Evolutionary conservation across 2,888 invertebrate species (phyloP).

Genomic region (Eledona agricola): DNA sequence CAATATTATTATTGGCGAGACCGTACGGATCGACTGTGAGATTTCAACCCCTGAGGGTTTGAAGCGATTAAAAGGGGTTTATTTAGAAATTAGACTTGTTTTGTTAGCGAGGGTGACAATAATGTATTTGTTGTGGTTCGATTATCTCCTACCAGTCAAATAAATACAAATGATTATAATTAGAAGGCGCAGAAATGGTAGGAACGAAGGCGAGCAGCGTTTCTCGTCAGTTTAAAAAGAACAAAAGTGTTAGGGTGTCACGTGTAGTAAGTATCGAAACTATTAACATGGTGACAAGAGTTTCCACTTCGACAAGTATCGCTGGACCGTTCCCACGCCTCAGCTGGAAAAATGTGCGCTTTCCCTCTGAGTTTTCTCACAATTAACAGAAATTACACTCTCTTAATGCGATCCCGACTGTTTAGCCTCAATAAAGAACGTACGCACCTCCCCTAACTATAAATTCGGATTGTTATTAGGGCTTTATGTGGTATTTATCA

Average conservation of each 20-base stretch:
- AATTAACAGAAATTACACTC: conserved; percentile 39
- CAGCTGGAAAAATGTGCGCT: conserved; percentile 38
- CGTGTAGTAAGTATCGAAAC: conserved; percentile 50
- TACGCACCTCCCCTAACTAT: conserved; percentile 16
- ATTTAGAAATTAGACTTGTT: conserved; percentile 46
- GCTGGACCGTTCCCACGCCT: conserved; percentile 52
- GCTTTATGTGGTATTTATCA: conserved; percentile 25
- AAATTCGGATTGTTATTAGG: conserved; percentile 19
- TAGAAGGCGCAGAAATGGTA: too few species aligned
- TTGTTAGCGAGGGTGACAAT: conserved; percentile 44
- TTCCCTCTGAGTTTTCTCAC: conserved; percentile 33
- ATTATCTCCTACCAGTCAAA: conserved; percentile 4
- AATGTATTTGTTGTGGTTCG: conserved; percentile 46
- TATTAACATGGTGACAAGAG: conserved; percentile 54
- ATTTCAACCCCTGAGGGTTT: conserved; percentile 37
- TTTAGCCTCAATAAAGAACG: conserved; percentile 8
- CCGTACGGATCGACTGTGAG: conserved; percentile 34
- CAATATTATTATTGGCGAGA: conserved; percentile 43
- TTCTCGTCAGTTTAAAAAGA: conserved; percentile 23
- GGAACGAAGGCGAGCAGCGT: too few species aligned
- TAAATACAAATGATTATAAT: too few species aligned
- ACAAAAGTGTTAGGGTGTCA: conserved; percentile 20
- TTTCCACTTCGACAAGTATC: conserved; percentile 53
- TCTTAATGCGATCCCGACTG: conserved; percentile 13
- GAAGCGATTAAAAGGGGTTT: conserved; percentile 45